phyloP scores from a whole-genome alignment of 2,888 invertebrate genomes.

The Netelia virgata region DNA sequence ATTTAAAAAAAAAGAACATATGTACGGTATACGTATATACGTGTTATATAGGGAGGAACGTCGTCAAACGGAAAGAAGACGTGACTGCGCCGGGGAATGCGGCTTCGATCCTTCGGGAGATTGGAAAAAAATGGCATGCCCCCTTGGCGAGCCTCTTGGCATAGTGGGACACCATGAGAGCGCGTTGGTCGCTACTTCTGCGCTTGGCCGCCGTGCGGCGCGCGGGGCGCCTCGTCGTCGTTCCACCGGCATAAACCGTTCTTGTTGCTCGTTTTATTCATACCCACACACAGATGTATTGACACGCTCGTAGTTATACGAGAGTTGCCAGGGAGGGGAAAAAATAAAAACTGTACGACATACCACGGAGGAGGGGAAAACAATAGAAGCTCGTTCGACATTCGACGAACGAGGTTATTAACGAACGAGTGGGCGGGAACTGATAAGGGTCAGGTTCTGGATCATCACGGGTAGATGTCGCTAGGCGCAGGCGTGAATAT shows the following conservation, averaged over 20 bases:
- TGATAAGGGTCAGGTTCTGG: conserved; percentile 9
- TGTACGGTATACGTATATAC: background rate
- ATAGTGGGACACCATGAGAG: conserved; percentile 83
- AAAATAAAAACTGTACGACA: background rate
- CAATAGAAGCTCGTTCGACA: conserved; percentile 42
- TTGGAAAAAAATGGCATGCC: conserved; percentile 83
- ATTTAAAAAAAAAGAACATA: background rate
- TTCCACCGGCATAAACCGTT: background rate
- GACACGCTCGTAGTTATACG: background rate
- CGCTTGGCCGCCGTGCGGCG: conserved; percentile 20
- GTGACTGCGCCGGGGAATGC: conserved; percentile 54
- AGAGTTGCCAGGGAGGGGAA: conserved; percentile 1
- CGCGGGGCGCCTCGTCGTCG: conserved; percentile 16
- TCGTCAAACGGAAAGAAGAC: conserved; percentile 70
- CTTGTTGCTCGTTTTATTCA: conserved; percentile 4
- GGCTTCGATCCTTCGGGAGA: conserved; percentile 72
- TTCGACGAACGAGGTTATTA: conserved; percentile 33
- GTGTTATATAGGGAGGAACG: background rate
- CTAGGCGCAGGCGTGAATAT: conserved; percentile 32
- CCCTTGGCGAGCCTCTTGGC: conserved; percentile 85
- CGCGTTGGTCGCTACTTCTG: conserved; percentile 76
- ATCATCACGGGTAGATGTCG: conserved; percentile 18
- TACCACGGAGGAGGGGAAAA: conserved; percentile 21
- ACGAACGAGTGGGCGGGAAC: conserved; percentile 32
- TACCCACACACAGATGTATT: background rate